phyloP scores from a whole-genome alignment of 35 echinoderm and acorn worm species.

The Apostichopus japonicus region DNA sequence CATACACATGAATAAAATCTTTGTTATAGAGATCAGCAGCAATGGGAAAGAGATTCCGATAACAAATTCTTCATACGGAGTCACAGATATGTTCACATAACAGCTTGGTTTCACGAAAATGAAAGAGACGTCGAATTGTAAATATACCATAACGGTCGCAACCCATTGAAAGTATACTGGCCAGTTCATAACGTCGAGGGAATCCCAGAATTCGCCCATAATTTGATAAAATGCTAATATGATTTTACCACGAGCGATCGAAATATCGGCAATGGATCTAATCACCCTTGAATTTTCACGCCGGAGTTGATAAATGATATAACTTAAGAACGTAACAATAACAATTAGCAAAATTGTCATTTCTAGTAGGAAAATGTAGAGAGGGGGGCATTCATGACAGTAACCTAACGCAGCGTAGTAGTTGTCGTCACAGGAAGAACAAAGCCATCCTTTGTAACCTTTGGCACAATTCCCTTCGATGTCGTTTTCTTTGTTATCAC shows the following conservation, averaged over 20 bases:
- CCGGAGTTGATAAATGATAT: background rate
- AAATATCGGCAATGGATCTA: constrained; percentile 12
- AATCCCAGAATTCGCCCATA: constrained; percentile 36
- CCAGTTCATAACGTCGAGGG: constrained; percentile 30
- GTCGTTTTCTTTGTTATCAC: background rate
- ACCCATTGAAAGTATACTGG: background rate
- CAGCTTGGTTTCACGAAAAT: constrained; percentile 41
- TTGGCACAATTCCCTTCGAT: constrained; percentile 10
- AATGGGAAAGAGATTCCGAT: background rate
- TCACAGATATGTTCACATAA: background rate
- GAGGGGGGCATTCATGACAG: background rate
- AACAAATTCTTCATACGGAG: background rate
- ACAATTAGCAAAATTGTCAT: constrained; percentile 7
- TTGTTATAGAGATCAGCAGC: background rate
- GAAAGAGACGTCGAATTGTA: background rate
- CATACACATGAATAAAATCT: background rate
- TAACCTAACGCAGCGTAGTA: constrained; percentile 31
- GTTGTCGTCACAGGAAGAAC: background rate
- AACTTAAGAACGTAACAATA: background rate
- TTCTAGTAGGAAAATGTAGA: background rate
- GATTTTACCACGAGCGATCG: constrained; percentile 46
- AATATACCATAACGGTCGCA: background rate
- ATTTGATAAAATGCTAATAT: constrained; percentile 59
- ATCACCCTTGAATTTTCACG: background rate
- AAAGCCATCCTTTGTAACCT: constrained; percentile 58